These are phyloP conservation scores for Spea multiplicata DNA, from an alignment of 2,113 vertebrate genomes.

Conservation along the genomic window DNA sequence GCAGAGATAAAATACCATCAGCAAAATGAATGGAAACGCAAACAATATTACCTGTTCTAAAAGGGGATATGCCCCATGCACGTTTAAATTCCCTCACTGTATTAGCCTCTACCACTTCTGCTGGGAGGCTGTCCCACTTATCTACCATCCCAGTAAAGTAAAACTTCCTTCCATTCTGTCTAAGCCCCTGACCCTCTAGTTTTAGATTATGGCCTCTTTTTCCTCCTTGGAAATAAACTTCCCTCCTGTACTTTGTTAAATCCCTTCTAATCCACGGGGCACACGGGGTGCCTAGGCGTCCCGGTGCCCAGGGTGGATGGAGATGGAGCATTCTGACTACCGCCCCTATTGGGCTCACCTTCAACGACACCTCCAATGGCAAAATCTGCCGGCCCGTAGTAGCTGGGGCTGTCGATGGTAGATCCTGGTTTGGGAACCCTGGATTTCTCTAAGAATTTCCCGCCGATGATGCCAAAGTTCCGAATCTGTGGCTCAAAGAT, in stretches of 20 bases:
- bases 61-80: no score
- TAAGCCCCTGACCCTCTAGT: no score
- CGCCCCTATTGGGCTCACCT: slow-evolving; percentile 65
- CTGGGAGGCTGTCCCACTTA: no score
- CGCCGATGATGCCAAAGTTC: slow-evolving; percentile 84
- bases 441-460: slow-evolving; percentile 79
- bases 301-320: background rate
- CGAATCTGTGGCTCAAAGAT: slow-evolving; percentile 78
- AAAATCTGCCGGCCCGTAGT: slow-evolving; percentile 83
- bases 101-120: no score
- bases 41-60: no score
- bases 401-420: slow-evolving; percentile 66
- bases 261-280: background rate
- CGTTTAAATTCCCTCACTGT: no score
- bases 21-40: no score
- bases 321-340: no score
- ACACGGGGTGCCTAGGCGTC: background rate
- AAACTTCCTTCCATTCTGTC: no score
- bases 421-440: slow-evolving; percentile 76
- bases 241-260: background rate
- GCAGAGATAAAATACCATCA: background rate
- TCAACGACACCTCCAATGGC: slow-evolving; percentile 80
- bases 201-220: no score
- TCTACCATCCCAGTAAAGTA: no score
- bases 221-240: background rate